Evolutionary conservation across 2,797 vertebrate species (phyloP), one percentile per base, ranked within the genome.

Genomic region (Pipistrellus kuhlii): DNA sequence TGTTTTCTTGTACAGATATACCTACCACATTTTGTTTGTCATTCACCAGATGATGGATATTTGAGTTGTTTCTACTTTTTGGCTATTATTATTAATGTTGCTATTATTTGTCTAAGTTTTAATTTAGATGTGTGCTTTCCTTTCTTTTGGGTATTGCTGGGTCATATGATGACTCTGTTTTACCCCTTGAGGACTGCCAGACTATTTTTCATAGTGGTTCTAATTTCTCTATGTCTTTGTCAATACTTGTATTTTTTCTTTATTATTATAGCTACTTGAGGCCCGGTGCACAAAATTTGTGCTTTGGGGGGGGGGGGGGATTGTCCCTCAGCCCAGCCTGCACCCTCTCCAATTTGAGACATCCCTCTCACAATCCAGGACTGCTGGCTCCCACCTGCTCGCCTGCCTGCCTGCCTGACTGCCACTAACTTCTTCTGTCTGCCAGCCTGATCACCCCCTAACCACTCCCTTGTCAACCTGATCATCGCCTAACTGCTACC

Each of bases 301-400:
- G 20, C 53, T 21, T 20, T 8, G 53, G 7, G 53, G 6, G 7
- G 6, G 5, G 17, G 2, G 51, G 20, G 8, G 2, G 1, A 11
- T 44, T 55, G 20, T 55, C 53, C 20, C 53, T 55, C 53, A 55
- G 53, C 53, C 20, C 7, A 55, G 20, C 53, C 18, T 55, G 20
- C 20, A 55, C 53, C 51, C 53, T 55, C 53, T 55, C 38, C 38
- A 41, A 41, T 41, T 41, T 41, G 38, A 41, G 38, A 41, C 38
- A 41, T 41, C 38, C 38, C 38, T 41, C 38, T 41, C 38, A 41
- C 38, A 41, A 41, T 41, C 38, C 38, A 18, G 53, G 53, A 55
- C 53, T 55, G 20, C 53, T 55, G 20, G 53, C 53, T 55, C 7
- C 20, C 53, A 55, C 7, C 20, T 1, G 20, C 53, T 55, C 1